Conservation (phyloP, 2,888 invertebrate genomes). For the Diarsia rubi region DNA sequence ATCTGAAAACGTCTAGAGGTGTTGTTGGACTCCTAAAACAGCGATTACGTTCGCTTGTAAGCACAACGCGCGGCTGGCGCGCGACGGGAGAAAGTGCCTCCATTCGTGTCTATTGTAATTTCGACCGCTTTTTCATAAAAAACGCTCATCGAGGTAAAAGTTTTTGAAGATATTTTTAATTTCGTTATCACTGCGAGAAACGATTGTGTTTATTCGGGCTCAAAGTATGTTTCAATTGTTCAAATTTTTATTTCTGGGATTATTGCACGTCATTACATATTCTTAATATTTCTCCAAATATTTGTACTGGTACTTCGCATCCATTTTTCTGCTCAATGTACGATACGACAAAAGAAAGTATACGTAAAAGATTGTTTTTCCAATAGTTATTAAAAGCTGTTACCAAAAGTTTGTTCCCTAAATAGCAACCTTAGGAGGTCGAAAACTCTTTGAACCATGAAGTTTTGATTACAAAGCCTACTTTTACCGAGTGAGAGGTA, state of each 20-base stretch:
- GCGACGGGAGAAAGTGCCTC: slow-evolving; percentile 59
- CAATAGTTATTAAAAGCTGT: slow-evolving; percentile 16
- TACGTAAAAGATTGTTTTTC: slow-evolving; percentile 18
- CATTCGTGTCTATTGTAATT: slow-evolving; percentile 61
- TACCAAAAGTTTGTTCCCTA: slow-evolving; percentile 27
- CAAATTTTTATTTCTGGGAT: slow-evolving; percentile 4
- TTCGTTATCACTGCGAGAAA: slow-evolving; percentile 48
- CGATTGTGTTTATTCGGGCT: slow-evolving; percentile 37
- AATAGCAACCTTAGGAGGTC: slow-evolving; percentile 8
- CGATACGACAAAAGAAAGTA: not conserved
- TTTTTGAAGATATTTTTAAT: slow-evolving; percentile 59
- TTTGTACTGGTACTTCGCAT: not conserved
- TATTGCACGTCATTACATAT: not conserved
- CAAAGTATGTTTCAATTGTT: slow-evolving; percentile 19
- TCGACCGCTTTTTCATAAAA: slow-evolving; percentile 64
- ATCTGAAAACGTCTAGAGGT: slow-evolving; percentile 36
- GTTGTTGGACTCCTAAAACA: slow-evolving; percentile 51
- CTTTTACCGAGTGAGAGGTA: slow-evolving; percentile 65
- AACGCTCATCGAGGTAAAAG: slow-evolving; percentile 65
- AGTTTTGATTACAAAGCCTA: slow-evolving; percentile 53
- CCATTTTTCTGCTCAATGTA: not conserved
- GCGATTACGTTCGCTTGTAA: slow-evolving; percentile 49
- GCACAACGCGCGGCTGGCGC: slow-evolving; percentile 14
- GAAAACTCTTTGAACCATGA: slow-evolving; percentile 59
- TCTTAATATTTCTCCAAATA: not conserved